Base-by-base conservation (phyloP, 2,113 vertebrate species). In the Rhombomys opimus region DNA sequence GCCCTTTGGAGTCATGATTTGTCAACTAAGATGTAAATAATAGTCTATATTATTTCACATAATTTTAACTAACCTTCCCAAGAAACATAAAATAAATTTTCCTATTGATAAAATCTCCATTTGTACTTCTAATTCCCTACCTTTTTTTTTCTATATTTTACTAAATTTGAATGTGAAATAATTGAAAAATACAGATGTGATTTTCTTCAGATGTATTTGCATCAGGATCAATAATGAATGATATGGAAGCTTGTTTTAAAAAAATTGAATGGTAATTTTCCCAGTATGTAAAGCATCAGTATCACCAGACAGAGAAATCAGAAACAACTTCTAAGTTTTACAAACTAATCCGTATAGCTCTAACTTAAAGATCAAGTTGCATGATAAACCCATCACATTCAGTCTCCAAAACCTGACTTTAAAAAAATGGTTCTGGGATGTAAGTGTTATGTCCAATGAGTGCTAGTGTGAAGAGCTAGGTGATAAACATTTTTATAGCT, bases 21-120 rank as follows among this genome's bases (percentile, higher is more conserved):
- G n/a, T 88, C n/a, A 73, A 13, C 54, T 94, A 94, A 96, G 96
- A 90, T 95, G 7, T 65, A 94, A 93, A 73, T 73, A 41, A 54
- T 82, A 35, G 65, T 93, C 90, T 82, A 30, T 67, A 23, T 92
- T 25, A 95, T 61, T 86, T 78, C 7, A 87, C 59, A 50, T 65
- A 12, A 76, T 68, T 92, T 95, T 88, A 95, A 89, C 72, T 87
- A 73, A 67, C 20, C 41, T 82, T 89, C 61, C n/a, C 18, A 72
- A 46, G 63, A 70, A 95, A 50, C 38, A 88, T 41, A 90, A 95
- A 93, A 81, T 14, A 85, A 9, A 88, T 57, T 63, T 90, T 95
- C 38, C 50, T 41, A 2, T 84, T 87, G 59, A 67, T 50, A 73
- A 61, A 91, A 84, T 95, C n/a, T 89, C 20, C 5, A 22, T 93